Base-by-base conservation (phyloP, 2,113 vertebrate genomes). In the Setophaga petechia region DNA sequence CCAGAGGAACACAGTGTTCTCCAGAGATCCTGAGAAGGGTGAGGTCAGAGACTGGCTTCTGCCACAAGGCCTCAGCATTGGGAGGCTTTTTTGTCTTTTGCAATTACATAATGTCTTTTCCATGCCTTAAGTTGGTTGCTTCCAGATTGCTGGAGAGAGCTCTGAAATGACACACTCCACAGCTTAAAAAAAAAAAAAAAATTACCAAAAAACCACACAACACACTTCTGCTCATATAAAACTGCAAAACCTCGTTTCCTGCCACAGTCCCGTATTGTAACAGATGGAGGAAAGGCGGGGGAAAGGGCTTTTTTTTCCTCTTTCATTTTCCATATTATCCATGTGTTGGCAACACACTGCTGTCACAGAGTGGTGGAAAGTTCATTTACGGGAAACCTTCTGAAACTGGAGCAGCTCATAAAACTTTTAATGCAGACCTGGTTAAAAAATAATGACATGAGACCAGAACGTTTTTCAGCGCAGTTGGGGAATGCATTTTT, bases 331-430 rank as follows among this genome's bases (percentile, higher is more conserved):
- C 96, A 93, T 95, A 94, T 96, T 94, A 95, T 89, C 94, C 92
- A 86, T 92, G 95, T 87, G 84, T 85, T 97, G 95, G 95, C 95
- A 96, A 94, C 4, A 18, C 81, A 79, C 49, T 57, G 91, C 91
- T 92, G 76, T 95, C 93, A 93, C 59, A 85, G 90, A 95, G 88
- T 92, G 93, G 88, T 96, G 93, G 90, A 96, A 97, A 95, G 95
- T 95, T 97, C 95, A 95, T 97, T 97, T 97, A 97, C 89, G 84
- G 96, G 96, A 97, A 97, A 85, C 94, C 93, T 96, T 94, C 84
- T 8, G 94, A 96, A 97, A 96, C 83, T 83, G 84, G 90, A 97
- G 87, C 78, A 95, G 89, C 80, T 96, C 78, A 95, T 97, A 93
- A 96, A 95, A 97, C 90, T 95, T 95, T 95, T 87, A 96, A 89